These are phyloP conservation scores for Corbicula japonica DNA, from an alignment of 2,888 invertebrate species.

Conservation along the genomic window DNA sequence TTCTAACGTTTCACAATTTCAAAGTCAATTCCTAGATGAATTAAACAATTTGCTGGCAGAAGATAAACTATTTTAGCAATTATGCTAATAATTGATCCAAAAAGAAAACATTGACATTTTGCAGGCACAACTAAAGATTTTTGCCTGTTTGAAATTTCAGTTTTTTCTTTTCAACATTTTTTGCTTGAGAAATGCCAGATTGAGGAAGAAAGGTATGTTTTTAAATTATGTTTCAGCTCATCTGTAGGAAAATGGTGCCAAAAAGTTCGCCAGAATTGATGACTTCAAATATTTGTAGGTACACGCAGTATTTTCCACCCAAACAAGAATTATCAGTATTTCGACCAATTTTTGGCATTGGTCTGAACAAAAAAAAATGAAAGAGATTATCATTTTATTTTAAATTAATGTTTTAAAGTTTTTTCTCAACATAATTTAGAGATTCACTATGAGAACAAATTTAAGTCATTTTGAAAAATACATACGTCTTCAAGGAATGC, in stretches of 20 bases:
- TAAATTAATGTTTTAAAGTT: no score
- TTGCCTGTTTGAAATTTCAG: conserved; percentile 33
- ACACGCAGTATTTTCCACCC: no score
- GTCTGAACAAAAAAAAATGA: no score
- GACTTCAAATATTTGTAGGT: conserved; percentile 37
- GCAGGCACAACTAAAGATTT: conserved; percentile 35
- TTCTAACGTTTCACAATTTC: conserved; percentile 59
- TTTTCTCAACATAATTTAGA: no score
- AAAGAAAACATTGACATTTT: conserved; percentile 53
- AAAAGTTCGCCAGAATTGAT: conserved; percentile 29
- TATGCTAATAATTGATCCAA: conserved; percentile 52
- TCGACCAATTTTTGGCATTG: no score
- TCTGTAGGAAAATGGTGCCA: conserved; percentile 11
- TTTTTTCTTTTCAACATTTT: conserved; percentile 34
- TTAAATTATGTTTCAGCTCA: conserved; percentile 31
- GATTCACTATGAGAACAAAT: no score
- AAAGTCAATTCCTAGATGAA: conserved; percentile 57
- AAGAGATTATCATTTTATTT: no score
- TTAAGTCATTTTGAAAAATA: no score
- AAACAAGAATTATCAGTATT: no score
- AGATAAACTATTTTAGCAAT: conserved; percentile 54
- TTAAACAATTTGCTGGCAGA: conserved; percentile 59
- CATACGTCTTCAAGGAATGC: no score
- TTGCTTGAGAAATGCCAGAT: conserved; percentile 43
- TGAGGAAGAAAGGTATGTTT: conserved; percentile 34